Evolutionary conservation across 2,113 vertebrate species (phyloP).

Genomic region (Pristiophorus japonicus): DNA sequence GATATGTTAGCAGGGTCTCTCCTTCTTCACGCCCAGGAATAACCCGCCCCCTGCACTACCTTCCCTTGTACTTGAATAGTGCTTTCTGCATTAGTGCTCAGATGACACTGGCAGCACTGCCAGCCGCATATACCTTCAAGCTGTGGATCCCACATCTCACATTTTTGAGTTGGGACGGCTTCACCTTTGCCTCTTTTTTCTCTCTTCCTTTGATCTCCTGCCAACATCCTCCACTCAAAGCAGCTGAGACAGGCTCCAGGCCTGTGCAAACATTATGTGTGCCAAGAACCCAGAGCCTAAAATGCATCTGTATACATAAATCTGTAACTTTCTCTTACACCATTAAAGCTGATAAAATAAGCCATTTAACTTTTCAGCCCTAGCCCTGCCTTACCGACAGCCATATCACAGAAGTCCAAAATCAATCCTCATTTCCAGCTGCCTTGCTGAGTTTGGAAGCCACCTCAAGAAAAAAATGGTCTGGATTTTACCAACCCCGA

Average conservation of each 20-base stretch:
- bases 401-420: background rate
- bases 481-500: too few species aligned
- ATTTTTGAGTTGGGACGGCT: background rate
- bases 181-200: background rate
- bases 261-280: background rate
- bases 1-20: background rate
- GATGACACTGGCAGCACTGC: background rate
- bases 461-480: background rate
- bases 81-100: background rate
- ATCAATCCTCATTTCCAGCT: background rate
- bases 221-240: background rate
- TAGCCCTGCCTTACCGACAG: background rate
- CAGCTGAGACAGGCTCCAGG: background rate
- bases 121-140: background rate
- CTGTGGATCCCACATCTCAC: background rate
- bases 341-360: background rate
- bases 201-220: background rate
- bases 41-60: background rate
- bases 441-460: background rate
- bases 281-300: background rate
- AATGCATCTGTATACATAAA: background rate
- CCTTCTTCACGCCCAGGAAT: background rate
- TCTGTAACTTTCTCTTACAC: background rate
- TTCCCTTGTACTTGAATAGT: background rate
- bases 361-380: background rate